phyloP scores from a whole-genome alignment of 92 coral and sea anemone genomes.

The Porites cylindrica region DNA sequence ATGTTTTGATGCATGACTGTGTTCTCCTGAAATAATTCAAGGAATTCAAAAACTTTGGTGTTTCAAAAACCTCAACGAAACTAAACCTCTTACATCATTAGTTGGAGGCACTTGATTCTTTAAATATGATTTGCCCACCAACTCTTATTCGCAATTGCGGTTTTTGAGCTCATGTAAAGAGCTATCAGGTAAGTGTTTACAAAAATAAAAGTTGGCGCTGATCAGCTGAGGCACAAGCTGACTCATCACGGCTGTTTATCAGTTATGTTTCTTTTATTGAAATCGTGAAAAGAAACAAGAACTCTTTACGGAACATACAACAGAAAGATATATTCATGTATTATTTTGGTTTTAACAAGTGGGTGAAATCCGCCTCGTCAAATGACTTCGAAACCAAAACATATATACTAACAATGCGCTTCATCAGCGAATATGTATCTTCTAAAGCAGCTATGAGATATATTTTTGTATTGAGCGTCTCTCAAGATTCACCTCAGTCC shows the following conservation, averaged over 20 bases:
- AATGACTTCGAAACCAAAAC: conserved; percentile 30
- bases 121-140: conserved; percentile 40
- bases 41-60: conserved; percentile 32
- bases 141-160: conserved; percentile 53
- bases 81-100: conserved; percentile 38
- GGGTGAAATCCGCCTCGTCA: conserved; percentile 2
- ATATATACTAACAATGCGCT: not conserved
- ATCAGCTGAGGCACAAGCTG: conserved; percentile 22
- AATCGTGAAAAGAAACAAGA: not conserved
- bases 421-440: not conserved
- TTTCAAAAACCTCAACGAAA: conserved; percentile 34
- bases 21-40: conserved; percentile 15
- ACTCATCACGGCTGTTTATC: conserved; percentile 13
- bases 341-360: not conserved
- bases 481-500: conserved; percentile 19
- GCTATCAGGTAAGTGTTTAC: conserved; percentile 55
- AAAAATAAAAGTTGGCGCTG: conserved; percentile 24
- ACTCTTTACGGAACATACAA: not conserved
- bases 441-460: not conserved
- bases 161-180: conserved; percentile 40
- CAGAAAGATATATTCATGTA: not conserved
- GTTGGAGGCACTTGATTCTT: conserved; percentile 40
- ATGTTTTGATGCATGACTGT: not conserved
- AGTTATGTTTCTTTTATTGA: not conserved
- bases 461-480: conserved; percentile 2